Percentiles rank a stretch among this genome's conserved stretches.
Conservation (phyloP, 2,113 vertebrate species). For the Cygnus atratus region DNA sequence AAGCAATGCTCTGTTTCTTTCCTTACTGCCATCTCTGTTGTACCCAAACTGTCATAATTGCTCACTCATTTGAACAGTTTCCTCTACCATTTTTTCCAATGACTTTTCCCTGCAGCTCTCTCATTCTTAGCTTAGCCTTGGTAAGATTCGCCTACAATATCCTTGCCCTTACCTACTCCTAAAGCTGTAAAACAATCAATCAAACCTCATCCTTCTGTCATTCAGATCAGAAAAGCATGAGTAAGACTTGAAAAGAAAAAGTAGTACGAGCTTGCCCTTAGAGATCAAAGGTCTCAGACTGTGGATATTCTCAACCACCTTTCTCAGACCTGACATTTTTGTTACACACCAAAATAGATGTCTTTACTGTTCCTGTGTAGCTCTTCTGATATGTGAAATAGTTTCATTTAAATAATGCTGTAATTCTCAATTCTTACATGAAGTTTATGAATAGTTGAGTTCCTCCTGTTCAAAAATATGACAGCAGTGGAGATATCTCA, state of each 20-base stretch:
- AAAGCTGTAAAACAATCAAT: neutral
- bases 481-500: neutral
- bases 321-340: neutral
- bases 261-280: neutral
- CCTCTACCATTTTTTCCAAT: neutral
- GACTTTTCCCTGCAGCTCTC: neutral
- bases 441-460: neutral
- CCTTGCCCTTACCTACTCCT: neutral
- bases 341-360: neutral
- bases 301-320: neutral
- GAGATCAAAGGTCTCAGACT: neutral
- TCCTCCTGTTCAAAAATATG: neutral
- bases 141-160: neutral
- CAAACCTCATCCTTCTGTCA: neutral
- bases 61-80: neutral
- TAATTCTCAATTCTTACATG: neutral
- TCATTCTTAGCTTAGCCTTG: neutral
- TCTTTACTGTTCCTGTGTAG: neutral
- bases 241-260: neutral
- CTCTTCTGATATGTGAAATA: fast-evolving
- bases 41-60: neutral
- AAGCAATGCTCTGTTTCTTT: neutral
- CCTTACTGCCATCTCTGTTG: neutral
- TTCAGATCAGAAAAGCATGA: neutral
- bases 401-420: neutral